These are phyloP conservation scores for Lumbricus terrestris DNA, from an alignment of 2,888 invertebrate species.

Conservation along the genomic window DNA sequence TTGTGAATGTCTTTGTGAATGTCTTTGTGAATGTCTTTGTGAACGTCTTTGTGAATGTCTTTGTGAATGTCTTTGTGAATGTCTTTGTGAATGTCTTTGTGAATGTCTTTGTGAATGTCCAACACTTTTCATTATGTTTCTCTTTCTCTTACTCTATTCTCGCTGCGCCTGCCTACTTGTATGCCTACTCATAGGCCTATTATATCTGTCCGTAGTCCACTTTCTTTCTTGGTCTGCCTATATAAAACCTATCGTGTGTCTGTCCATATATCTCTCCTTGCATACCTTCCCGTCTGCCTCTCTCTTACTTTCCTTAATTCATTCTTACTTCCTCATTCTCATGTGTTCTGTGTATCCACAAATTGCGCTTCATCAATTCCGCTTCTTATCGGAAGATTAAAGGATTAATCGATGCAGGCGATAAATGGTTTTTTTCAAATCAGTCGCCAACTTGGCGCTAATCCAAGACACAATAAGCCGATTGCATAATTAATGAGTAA, in stretches of 20 bases:
- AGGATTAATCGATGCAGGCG: conserved; percentile 6
- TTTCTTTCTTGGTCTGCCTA: background rate
- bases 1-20: too few species aligned
- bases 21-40: too few species aligned
- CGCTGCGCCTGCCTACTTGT: too few species aligned
- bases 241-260: background rate
- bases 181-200: too few species aligned
- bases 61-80: too few species aligned
- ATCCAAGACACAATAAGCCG: background rate
- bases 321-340: background rate
- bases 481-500: background rate
- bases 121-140: too few species aligned
- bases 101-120: too few species aligned
- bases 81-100: too few species aligned
- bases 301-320: background rate
- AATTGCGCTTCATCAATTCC: background rate
- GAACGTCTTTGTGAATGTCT: too few species aligned
- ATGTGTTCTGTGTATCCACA: background rate
- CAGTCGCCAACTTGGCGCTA: background rate
- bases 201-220: too few species aligned
- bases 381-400: background rate
- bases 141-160: too few species aligned
- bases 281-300: background rate
- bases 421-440: conserved; percentile 11
- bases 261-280: background rate